These are phyloP conservation scores for Drosophila sucinea DNA, from an alignment of 1,140 invertebrate species.

Conservation along the genomic window DNA sequence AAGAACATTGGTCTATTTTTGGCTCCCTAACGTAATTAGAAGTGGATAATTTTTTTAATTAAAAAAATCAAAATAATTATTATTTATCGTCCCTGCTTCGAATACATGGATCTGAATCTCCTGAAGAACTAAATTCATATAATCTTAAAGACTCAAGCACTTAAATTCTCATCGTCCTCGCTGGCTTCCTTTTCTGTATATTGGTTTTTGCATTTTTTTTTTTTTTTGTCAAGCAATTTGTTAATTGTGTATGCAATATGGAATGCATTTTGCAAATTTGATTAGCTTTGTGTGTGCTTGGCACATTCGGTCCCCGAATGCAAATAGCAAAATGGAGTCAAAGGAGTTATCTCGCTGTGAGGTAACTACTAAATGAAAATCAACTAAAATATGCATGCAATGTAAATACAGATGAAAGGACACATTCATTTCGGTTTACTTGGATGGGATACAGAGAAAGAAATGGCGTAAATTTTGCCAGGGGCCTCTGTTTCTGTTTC, in stretches of 20 bases:
- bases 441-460: not conserved
- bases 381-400: constrained; percentile 72
- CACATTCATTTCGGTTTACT: not conserved
- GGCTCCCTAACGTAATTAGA: too few relatives aligned
- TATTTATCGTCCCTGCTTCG: too few relatives aligned
- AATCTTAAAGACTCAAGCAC: too few relatives aligned
- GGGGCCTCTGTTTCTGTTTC: not conserved
- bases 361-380: constrained; percentile 60
- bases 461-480: constrained; percentile 20
- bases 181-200: not conserved
- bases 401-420: constrained; percentile 48
- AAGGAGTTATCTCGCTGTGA: not conserved
- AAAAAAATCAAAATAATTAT: too few relatives aligned
- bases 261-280: constrained; percentile 54
- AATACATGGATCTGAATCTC: too few relatives aligned
- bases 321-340: constrained; percentile 31
- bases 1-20: too few relatives aligned
- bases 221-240: constrained; percentile 48
- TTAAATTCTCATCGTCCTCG: too few relatives aligned
- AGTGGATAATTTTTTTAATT: too few relatives aligned
- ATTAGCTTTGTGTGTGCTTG: constrained; percentile 37
- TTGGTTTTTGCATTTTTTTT: constrained; percentile 11
- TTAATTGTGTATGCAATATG: constrained; percentile 65
- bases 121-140: too few relatives aligned
- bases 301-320: constrained; percentile 18